Base-by-base conservation (phyloP, 1,140 invertebrate genomes). In the Anoplolepis gracilipes region DNA sequence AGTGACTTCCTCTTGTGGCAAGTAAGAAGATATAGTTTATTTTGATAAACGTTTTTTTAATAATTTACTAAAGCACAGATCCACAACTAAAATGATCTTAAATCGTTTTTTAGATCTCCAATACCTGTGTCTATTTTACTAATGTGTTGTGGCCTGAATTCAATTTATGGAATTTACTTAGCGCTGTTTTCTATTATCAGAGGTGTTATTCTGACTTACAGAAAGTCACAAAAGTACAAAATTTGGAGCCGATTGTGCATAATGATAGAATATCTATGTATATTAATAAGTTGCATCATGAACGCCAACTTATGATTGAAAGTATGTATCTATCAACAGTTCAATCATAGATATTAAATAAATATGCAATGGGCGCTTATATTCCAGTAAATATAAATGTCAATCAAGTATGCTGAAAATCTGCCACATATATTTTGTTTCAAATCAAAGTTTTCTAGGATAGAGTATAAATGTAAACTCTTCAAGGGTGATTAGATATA, bases 1-100 rank as follows among this genome's bases (percentile, higher is more conserved):
- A 99, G 98, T 92, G 99, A 99, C 95, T 99, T 99, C 93, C 96
- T 99, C 85, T 95, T 99, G 76, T 99, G 98, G 98, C 99, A 99
- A 97, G 98, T 98, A 95, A 91, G 90, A 64, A 70, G 39, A 75
- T 4, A 11, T 28, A 67, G 69, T 75, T 46, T 6, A 33, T 46
- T 30, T 16, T 70, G n/a, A 76, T 75, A 16, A 53, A 57, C 39
- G 28, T 46, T 2, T 33, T 39, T 13, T 76, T 76, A n/a, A 11
- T 19, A 42, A 55, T 4, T 55, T 33, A 59, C 11, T 6, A 28
- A 53, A 53, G 1, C 42, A 0, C 28, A 65, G 2, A 77, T 28
- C 25, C 76, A 2, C 10, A 53, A 69, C 11, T 30, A 25, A 76
- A 85, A 70, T 72, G 10, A 55, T 28, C 1, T 25, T 61, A 49